Conservation (phyloP, 64 coral and sea anemone species). For the Montipora efflorescens region DNA sequence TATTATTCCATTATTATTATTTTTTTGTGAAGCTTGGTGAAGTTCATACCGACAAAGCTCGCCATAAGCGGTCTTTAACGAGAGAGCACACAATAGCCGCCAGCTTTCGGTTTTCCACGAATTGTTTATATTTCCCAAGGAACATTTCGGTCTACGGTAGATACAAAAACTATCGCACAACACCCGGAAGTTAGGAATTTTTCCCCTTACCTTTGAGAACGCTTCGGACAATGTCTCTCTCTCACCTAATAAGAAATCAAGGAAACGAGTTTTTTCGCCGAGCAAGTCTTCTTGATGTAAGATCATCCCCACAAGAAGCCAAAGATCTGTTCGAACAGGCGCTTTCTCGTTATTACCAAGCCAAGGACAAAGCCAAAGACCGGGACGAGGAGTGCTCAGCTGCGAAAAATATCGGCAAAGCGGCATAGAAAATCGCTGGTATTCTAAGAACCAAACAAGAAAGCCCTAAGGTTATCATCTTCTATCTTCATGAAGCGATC, state of each 20-base stretch:
- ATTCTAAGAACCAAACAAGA: conserved; percentile 18
- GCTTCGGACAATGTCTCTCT: neutral
- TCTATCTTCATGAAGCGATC: conserved; percentile 75
- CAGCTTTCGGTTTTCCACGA: no score
- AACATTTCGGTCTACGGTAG: no score
- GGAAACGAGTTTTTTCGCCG: conserved; percentile 35
- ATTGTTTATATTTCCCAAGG: no score
- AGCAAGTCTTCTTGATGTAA: neutral
- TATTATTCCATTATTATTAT: no score
- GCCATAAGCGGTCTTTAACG: no score
- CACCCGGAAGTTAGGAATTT: no score
- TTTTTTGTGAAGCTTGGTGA: no score
- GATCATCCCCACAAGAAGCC: neutral
- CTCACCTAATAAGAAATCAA: conserved; percentile 2
- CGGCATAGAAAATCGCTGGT: conserved; percentile 66
- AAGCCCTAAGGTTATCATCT: conserved; percentile 30
- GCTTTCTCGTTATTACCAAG: conserved; percentile 64
- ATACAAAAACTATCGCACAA: no score
- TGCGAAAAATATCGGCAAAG: conserved; percentile 75
- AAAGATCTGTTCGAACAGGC: conserved; percentile 35
- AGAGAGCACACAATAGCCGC: no score
- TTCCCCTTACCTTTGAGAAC: no score
- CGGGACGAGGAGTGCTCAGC: conserved; percentile 67
- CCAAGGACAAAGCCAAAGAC: conserved; percentile 53
- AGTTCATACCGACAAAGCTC: no score